Base-by-base conservation (phyloP, 2,888 invertebrate genomes). In the Drosophila seclusa region DNA sequence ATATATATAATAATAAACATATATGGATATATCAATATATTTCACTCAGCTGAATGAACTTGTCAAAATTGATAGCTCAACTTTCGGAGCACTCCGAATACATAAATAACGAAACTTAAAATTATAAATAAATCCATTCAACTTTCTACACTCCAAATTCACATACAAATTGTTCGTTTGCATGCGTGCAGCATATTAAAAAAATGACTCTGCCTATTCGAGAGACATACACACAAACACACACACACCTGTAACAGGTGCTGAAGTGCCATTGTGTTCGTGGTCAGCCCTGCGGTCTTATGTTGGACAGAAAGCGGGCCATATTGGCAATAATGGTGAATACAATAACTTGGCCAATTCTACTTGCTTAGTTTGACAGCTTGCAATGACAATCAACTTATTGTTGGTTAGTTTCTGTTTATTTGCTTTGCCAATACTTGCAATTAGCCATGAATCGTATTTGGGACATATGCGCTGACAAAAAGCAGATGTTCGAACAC, bases 121-220 rank as follows among this genome's bases (percentile, higher is more conserved):
- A 42, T 70, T 57, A 31, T 65, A 72, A 80, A 81, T 74, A 82
- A 83, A 78, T 66, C 83, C 82, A 89, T 78, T 88, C 90, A 87
- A 87, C 87, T 87, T 87, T 87, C 87, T 87, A 89, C 82, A 83
- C 86, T 78, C 79, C 76, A 85, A 76, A 82, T 78, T 71, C 66
- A 73, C 74, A 64, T 54, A 74, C 84, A 82, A 89, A 90, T 87
- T 80, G 88, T 73, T 76, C 76, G 82, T 90, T 87, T 88, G 90
- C 87, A 90, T 87, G 87, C 89, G 90, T 87, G 84, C 80, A 77
- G 90, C 88, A 90, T 89, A 90, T 90, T 90, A 90, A 89, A 89
- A 90, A 84, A 80, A 77, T 73, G 76, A 68, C 80, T 74, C 86
- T 78, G 84, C 89, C 89, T 79, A 81, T 83, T 78, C 78, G 31